A percentile compares a stretch with the other conserved stretches of the same genome.
Conservation (phyloP, 2,888 invertebrate genomes). For the Sphecodes monilicornis region DNA sequence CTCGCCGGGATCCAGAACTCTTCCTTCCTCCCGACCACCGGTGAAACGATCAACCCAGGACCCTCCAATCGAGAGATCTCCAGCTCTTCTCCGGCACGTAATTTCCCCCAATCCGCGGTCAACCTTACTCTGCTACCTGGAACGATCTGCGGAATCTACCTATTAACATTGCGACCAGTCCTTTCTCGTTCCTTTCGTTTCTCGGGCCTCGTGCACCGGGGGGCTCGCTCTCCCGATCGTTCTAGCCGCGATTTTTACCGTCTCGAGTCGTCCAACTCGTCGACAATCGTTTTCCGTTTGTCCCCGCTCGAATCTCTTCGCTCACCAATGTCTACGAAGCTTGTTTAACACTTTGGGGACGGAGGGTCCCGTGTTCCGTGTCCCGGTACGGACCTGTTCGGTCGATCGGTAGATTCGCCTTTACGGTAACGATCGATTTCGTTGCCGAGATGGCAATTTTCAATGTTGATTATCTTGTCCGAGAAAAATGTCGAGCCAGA, state of each 20-base stretch:
- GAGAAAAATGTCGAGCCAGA: no score
- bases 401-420: no score
- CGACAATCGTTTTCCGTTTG: not conserved
- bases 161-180: conserved; percentile 42
- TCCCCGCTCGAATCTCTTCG: not conserved
- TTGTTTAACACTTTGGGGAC: not conserved
- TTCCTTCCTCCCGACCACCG: conserved; percentile 77
- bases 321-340: not conserved
- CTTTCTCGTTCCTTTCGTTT: not conserved
- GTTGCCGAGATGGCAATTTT: no score
- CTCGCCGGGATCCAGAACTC: conserved; percentile 84
- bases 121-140: conserved; percentile 82
- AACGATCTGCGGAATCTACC: conserved; percentile 77
- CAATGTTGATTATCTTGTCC: no score
- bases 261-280: not conserved
- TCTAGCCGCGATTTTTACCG: not conserved
- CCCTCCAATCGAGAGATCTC: conserved; percentile 80
- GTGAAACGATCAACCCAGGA: conserved; percentile 81
- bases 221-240: not conserved
- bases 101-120: conserved; percentile 82
- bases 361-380: not conserved
- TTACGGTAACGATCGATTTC: not conserved
- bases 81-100: conserved; percentile 82
- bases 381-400: no score
- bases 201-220: conserved; percentile 35